A percentile compares a stretch with the other conserved stretches of the same genome.
phyloP scores from a whole-genome alignment of 2,888 invertebrate species.

The Dorcus parallelipipedus region DNA sequence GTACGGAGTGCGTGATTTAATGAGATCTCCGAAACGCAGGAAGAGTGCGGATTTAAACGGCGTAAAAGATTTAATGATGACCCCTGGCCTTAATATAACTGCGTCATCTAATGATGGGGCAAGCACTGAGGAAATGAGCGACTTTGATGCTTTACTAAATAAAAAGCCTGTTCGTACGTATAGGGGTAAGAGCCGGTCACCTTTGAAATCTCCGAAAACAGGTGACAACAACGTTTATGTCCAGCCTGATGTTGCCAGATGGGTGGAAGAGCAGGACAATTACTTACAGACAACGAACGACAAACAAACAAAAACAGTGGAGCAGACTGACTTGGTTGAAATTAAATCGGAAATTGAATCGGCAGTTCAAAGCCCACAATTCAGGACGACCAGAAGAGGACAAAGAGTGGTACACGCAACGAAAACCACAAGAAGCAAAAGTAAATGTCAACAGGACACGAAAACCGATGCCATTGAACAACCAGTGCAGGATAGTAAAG shows the following conservation, averaged over 20 bases:
- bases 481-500: no score
- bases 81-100: no score
- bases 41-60: no score
- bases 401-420: neutral
- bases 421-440: no score
- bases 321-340: neutral
- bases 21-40: neutral
- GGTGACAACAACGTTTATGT: neutral
- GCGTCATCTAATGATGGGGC: neutral
- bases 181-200: neutral
- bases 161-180: neutral
- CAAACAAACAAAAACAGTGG: no score
- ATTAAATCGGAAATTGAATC: neutral
- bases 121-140: neutral
- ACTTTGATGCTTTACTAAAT: neutral
- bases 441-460: no score
- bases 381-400: neutral
- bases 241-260: neutral
- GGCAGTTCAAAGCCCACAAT: neutral
- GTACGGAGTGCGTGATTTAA: constrained; percentile 43
- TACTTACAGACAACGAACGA: neutral
- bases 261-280: neutral
- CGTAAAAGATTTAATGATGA: no score
- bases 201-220: neutral
- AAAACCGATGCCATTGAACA: no score